Evolutionary conservation across 2,113 vertebrate genomes (phyloP), one percentile per base, ranked within the genome.

Genomic region (Dascyllus trimaculatus): DNA sequence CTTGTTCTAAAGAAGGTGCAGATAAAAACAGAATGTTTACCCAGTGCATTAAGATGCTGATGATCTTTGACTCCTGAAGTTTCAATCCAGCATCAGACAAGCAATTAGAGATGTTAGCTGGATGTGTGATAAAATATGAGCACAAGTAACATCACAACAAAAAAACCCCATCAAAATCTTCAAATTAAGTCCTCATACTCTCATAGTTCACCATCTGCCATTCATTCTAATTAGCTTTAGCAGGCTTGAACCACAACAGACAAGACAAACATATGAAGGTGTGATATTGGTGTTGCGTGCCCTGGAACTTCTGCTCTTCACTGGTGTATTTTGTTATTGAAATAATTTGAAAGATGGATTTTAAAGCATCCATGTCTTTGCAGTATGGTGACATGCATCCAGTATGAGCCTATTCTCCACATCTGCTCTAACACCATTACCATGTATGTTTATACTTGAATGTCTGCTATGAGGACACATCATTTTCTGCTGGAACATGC

Each of bases 311-410:
- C 35, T 58, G 45, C 11, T 25, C 18, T 18, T 43, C 10, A 5
- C 15, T 43, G 46, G 51, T 56, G 69, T 43, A 46, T 56, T 71
- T 18, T 38, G 52, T 43, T 21, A 19, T 59, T 2, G 11, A 13
- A n/a, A 35, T 46, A 24, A 51, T 73, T 59, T 43, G 17, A 58
- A 62, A 65, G 35, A 8, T 38, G 21, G 25, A 77, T 65, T 45
- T 58, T 11, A 24, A 65, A 65, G 13, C 18, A 40, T 32, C 26
- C 19, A 57, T 51, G 38, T 40, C 6, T 21, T 8, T 70, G 29
- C 48, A 61, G 38, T 49, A 18, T 8, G 56, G 24, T 35, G 43
- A 63, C 40, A 68, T 54, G 35, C 63, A 53, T 54, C 22, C 25
- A 46, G 18, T 64, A 53, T 14, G 1, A 64, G 48, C 60, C 29